These are phyloP conservation scores for Listronotus bonariensis DNA, from an alignment of 1,140 invertebrate species.

Conservation along the genomic window DNA sequence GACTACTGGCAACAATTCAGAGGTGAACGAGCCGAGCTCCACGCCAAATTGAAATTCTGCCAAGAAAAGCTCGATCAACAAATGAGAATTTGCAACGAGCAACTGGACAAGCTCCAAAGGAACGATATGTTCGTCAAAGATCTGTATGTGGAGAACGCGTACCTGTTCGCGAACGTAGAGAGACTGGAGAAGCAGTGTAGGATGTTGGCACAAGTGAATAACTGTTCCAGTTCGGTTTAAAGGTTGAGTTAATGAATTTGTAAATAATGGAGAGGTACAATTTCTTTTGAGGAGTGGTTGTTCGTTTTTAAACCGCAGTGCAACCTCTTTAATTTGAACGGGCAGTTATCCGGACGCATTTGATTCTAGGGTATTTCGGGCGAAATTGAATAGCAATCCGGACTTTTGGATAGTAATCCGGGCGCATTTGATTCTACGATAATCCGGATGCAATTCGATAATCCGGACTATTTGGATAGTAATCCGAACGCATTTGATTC, in stretches of 20 bases:
- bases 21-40: conserved; percentile 63
- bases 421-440: too few species aligned
- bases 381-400: too few species aligned
- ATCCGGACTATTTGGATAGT: too few species aligned
- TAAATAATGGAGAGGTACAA: not conserved
- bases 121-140: conserved; percentile 77
- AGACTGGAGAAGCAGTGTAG: conserved; percentile 65
- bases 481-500: too few species aligned
- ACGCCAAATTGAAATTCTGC: conserved; percentile 62
- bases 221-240: conserved; percentile 58
- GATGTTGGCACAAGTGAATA: conserved; percentile 57
- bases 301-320: too few species aligned
- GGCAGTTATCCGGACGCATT: too few species aligned
- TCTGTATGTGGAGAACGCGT: conserved; percentile 80
- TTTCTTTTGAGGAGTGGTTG: too few species aligned
- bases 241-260: not conserved
- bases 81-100: conserved; percentile 62
- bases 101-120: conserved; percentile 67
- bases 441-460: too few species aligned
- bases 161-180: conserved; percentile 68
- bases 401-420: too few species aligned
- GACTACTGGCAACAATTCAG: conserved; percentile 69
- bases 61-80: conserved; percentile 69
- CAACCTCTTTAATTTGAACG: too few species aligned
- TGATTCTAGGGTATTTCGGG: too few species aligned